Conservation (phyloP, 2,797 vertebrate species). For the Gymnoscopelus microlampas region DNA sequence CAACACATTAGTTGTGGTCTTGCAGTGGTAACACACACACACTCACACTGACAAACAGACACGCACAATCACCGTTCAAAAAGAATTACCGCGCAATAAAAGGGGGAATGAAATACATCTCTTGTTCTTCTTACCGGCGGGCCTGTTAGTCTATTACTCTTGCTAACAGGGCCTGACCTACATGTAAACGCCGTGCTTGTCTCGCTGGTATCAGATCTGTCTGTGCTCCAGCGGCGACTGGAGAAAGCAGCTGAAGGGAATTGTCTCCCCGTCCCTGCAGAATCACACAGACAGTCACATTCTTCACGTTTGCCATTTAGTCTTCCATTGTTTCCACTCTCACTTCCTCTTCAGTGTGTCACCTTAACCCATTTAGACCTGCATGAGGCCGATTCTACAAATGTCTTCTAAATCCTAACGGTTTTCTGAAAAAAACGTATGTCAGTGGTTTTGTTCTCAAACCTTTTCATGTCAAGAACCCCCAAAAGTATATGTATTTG, state of each 20-base stretch:
- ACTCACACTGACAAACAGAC: neutral
- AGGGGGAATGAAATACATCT: neutral
- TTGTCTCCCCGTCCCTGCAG: conserved; percentile 17
- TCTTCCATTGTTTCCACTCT: conserved; percentile 55
- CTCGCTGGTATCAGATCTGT: conserved; percentile 48
- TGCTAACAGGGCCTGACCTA: conserved; percentile 31
- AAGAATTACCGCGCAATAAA: neutral
- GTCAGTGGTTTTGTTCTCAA: too few relatives aligned
- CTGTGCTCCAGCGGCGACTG: conserved; percentile 21
- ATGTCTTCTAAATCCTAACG: too few relatives aligned
- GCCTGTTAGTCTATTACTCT: conserved; percentile 32
- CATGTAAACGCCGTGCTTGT: conserved; percentile 29
- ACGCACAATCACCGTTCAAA: neutral
- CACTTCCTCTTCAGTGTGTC: too few relatives aligned
- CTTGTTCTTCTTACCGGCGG: neutral
- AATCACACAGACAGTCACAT: conserved; percentile 32
- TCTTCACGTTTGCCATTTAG: conserved; percentile 59
- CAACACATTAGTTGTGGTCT: neutral
- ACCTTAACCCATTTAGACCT: too few relatives aligned
- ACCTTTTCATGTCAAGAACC: too few relatives aligned
- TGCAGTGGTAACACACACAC: neutral
- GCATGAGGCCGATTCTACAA: too few relatives aligned
- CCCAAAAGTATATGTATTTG: too few relatives aligned
- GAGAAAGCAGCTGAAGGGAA: conserved; percentile 12
- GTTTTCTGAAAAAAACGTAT: too few relatives aligned